These are phyloP conservation scores for Exephanes ischioxanthus DNA, from an alignment of 2,888 invertebrate genomes.

Conservation along the genomic window DNA sequence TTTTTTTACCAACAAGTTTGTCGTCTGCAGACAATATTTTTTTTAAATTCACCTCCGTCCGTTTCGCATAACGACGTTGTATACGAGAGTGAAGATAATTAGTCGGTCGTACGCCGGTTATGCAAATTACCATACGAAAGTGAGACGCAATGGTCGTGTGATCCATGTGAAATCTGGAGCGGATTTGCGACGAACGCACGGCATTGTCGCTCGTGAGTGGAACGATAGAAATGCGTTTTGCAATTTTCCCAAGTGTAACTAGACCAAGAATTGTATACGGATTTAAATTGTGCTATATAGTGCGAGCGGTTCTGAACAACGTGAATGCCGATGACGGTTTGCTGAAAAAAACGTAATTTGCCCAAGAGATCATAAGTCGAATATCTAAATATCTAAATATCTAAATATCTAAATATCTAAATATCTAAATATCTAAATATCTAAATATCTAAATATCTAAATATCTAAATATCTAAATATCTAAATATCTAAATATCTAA, in stretches of 20 bases:
- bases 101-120: conserved; percentile 56
- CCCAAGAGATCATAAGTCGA: neutral
- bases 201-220: conserved; percentile 74
- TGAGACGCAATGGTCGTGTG: conserved; percentile 66
- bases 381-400: neutral
- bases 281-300: conserved; percentile 19
- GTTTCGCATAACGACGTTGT: conserved; percentile 25
- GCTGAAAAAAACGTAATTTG: neutral
- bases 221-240: conserved; percentile 81
- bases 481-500: no score
- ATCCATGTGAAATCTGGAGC: conserved; percentile 77
- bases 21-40: neutral
- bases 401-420: neutral
- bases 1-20: neutral
- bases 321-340: conserved; percentile 25
- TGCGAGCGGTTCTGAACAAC: conserved; percentile 11
- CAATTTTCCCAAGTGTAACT: conserved; percentile 81
- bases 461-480: no score
- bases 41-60: neutral
- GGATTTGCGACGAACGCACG: conserved; percentile 76
- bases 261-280: conserved; percentile 54
- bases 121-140: conserved; percentile 62
- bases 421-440: no score
- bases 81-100: conserved; percentile 45
- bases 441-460: no score